A percentile compares a stretch with the other conserved stretches of the same genome.
These are phyloP conservation scores for Microtus pennsylvanicus DNA, from an alignment of 2,113 vertebrate genomes.

Conservation along the genomic window DNA sequence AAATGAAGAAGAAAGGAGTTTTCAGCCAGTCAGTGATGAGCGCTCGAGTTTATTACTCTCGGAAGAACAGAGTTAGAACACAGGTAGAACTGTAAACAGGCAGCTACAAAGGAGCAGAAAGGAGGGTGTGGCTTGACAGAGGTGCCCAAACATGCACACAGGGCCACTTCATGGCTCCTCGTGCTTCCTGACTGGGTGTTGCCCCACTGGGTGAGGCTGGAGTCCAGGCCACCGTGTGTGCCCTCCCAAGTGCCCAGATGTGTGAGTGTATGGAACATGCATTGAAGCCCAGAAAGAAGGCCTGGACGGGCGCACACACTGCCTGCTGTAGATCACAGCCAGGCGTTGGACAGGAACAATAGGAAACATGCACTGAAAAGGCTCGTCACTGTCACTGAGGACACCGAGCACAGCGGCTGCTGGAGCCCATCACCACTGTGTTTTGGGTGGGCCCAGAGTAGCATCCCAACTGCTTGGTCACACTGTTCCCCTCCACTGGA, in stretches of 20 bases:
- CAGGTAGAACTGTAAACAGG: constrained; percentile 81
- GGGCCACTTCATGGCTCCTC: neutral
- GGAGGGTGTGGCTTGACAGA: neutral
- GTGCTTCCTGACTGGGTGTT: neutral
- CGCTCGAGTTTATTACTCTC: constrained; percentile 88
- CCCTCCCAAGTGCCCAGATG: constrained; percentile 69
- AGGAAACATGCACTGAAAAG: neutral
- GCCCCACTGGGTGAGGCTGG: neutral
- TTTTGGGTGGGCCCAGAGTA: constrained; percentile 6
- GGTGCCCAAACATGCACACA: neutral
- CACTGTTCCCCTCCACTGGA: accelerated
- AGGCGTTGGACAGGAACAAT: neutral
- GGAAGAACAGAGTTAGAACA: constrained; percentile 85
- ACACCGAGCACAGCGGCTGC: constrained; percentile 32
- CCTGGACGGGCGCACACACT: neutral
- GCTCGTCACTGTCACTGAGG: neutral
- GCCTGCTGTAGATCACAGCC: constrained; percentile 43
- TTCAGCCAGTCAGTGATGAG: constrained; percentile 81
- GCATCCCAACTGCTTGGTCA: constrained; percentile 52
- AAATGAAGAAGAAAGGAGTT: constrained; percentile 81
- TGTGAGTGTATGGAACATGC: constrained; percentile 62
- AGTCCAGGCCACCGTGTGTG: neutral
- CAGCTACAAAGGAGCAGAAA: constrained; percentile 82
- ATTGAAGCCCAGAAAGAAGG: neutral
- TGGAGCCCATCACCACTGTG: neutral